Percentiles rank a stretch among this genome's conserved stretches.
Conservation (phyloP, 1,140 invertebrate genomes). For the Leptinotarsa lineolata region DNA sequence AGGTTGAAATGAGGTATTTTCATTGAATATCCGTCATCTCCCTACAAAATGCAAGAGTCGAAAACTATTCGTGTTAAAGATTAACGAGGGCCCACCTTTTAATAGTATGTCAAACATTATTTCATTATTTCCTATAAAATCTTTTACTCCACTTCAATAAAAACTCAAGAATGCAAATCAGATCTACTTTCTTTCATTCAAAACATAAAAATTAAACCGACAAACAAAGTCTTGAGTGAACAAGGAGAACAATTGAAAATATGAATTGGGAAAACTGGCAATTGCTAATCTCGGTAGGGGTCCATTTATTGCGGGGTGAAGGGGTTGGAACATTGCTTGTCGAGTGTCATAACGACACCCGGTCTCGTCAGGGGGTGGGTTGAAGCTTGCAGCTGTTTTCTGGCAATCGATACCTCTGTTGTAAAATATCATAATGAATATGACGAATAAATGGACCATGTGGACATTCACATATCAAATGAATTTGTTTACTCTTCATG, state of each 20-base stretch:
- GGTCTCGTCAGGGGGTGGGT: conserved; percentile 41
- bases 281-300: conserved; percentile 45
- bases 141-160: no score
- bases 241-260: conserved; percentile 45
- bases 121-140: no score
- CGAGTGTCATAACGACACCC: conserved; percentile 48
- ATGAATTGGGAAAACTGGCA: conserved; percentile 38
- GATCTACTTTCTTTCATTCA: background rate
- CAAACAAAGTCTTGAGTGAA: conserved; percentile 13
- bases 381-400: conserved; percentile 43
- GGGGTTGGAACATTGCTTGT: conserved; percentile 36
- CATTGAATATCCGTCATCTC: no score
- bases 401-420: conserved; percentile 38
- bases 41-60: no score
- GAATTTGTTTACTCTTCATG: no score
- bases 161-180: no score
- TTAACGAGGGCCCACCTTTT: no score
- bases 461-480: background rate
- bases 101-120: no score
- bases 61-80: no score
- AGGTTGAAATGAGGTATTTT: no score
- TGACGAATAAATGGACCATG: background rate
- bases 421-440: conserved; percentile 4
- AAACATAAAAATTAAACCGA: conserved; percentile 1
- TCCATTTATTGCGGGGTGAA: conserved; percentile 38